These are phyloP conservation scores for Strigops habroptila DNA, from an alignment of 2,113 vertebrate genomes.

Conservation along the genomic window DNA sequence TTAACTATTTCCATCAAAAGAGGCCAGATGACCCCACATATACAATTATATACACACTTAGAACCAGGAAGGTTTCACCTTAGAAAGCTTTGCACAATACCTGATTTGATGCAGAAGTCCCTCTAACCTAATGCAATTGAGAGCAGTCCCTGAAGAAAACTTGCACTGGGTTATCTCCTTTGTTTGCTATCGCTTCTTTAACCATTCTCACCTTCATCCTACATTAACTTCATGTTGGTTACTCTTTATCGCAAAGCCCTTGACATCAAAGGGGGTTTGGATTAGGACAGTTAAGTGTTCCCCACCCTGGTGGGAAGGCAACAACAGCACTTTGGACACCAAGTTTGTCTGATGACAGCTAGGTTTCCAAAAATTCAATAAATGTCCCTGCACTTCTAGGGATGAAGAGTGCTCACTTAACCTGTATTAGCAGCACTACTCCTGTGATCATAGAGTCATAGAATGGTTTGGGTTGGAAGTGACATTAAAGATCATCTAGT, in stretches of 20 bases:
- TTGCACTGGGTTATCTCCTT: neutral
- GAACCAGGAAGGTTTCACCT: neutral
- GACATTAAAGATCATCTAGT: neutral
- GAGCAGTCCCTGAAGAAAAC: neutral
- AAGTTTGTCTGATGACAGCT: neutral
- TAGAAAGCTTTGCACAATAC: neutral
- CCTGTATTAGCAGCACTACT: neutral
- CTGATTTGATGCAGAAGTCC: neutral
- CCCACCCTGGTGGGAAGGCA: neutral
- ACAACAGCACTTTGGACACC: neutral
- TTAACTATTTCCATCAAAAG: neutral
- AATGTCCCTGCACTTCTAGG: neutral
- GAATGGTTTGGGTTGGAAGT: neutral
- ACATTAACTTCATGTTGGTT: neutral
- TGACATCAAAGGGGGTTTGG: neutral
- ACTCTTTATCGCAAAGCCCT: neutral
- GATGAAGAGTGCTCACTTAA: neutral
- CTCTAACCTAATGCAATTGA: conserved; percentile 5
- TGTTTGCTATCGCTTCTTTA: neutral
- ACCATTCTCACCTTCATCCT: neutral
- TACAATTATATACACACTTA: neutral
- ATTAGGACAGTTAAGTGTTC: neutral
- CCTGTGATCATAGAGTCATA: neutral
- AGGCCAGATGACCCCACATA: neutral
- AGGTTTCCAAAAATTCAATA: neutral